These are phyloP conservation scores for Neofelis nebulosa DNA, from an alignment of 2,113 vertebrate genomes.

Conservation along the genomic window DNA sequence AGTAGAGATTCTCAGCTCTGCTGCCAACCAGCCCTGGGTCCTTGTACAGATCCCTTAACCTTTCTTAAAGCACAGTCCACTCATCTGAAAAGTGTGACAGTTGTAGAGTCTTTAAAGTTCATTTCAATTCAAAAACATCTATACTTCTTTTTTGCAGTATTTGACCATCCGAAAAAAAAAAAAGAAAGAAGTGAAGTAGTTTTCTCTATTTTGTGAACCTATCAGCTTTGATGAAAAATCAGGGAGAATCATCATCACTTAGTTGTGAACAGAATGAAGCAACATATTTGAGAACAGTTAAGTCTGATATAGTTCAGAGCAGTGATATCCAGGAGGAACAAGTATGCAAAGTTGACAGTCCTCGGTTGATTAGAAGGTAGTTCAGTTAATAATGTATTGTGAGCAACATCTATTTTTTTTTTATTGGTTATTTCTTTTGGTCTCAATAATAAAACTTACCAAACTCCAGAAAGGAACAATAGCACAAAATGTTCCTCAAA, in stretches of 20 bases:
- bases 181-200: neutral
- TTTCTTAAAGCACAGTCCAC: neutral
- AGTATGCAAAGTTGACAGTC: neutral
- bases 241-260: neutral
- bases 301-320: neutral
- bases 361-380: neutral
- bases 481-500: neutral
- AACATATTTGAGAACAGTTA: neutral
- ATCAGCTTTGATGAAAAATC: neutral
- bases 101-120: neutral
- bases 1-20: neutral
- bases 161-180: neutral
- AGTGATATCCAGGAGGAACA: neutral
- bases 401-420: neutral
- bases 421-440: conserved; percentile 20
- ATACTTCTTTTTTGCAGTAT: neutral
- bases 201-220: neutral
- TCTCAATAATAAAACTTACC: neutral
- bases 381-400: neutral
- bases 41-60: neutral
- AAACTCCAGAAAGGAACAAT: neutral
- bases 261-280: neutral
- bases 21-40: neutral
- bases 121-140: neutral
- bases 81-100: neutral